Percentiles rank a stretch among this genome's conserved stretches.
These are phyloP conservation scores for Chrysotoxum bicinctum DNA, from an alignment of 2,888 invertebrate genomes.

Conservation along the genomic window DNA sequence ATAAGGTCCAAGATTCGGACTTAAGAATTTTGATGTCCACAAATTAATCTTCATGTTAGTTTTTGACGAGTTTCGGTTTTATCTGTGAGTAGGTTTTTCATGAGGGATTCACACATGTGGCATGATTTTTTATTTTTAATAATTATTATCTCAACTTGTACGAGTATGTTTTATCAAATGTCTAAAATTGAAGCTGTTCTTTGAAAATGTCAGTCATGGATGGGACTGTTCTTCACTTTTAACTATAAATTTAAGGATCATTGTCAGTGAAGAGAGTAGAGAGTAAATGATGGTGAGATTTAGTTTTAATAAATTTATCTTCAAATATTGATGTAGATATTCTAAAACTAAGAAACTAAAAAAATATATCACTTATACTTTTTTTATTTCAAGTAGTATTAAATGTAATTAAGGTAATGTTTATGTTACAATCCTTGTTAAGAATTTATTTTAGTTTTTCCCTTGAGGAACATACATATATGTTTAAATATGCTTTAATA, in stretches of 20 bases:
- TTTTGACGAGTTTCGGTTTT: background rate
- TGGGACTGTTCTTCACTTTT: background rate
- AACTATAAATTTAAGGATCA: background rate
- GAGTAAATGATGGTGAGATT: background rate
- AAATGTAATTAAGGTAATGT: no score
- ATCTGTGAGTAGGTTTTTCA: background rate
- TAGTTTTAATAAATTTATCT: no score
- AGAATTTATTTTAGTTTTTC: no score
- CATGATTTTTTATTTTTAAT: slow-evolving; percentile 11
- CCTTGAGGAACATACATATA: no score
- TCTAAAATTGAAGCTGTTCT: background rate
- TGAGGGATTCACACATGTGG: slow-evolving; percentile 14
- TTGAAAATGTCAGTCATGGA: background rate
- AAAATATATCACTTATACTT: no score
- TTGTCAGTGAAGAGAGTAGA: background rate
- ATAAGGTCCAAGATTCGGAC: background rate
- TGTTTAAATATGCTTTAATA: no score
- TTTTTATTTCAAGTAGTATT: no score
- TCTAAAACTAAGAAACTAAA: no score
- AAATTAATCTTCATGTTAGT: background rate
- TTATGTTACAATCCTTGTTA: no score
- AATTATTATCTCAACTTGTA: background rate
- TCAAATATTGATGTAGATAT: no score
- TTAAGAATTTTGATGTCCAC: background rate
- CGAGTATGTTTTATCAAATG: slow-evolving; percentile 8